Percentiles rank a stretch among this genome's conserved stretches.
These are phyloP conservation scores for Eupithecia tripunctaria DNA, from an alignment of 2,888 invertebrate species.

Conservation along the genomic window DNA sequence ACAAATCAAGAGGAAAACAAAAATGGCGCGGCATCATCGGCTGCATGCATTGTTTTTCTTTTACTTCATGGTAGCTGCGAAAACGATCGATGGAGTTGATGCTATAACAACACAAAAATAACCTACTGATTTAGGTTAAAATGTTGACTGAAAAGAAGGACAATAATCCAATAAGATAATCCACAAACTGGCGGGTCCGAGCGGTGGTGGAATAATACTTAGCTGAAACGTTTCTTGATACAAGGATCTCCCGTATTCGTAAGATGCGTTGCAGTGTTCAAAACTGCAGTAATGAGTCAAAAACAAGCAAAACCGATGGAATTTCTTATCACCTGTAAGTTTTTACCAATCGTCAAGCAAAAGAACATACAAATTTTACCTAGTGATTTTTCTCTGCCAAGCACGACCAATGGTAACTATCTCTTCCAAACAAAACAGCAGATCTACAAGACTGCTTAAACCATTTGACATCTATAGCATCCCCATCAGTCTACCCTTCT, in stretches of 20 bases:
- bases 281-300: constrained; percentile 71
- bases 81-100: background rate
- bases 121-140: background rate
- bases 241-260: background rate
- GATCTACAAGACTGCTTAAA: background rate
- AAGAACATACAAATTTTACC: background rate
- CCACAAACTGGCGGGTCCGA: background rate
- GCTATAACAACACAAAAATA: background rate
- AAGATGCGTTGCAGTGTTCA: constrained; percentile 73
- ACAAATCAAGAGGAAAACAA: background rate
- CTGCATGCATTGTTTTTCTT: constrained; percentile 5
- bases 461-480: background rate
- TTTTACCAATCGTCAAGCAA: background rate
- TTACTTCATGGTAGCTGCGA: background rate
- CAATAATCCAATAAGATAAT: constrained; percentile 5
- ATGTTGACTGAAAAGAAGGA: constrained; percentile 18
- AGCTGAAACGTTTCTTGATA: background rate
- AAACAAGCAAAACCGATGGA: constrained; percentile 66
- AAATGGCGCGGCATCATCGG: constrained; percentile 1
- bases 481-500: background rate
- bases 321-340: constrained; percentile 77
- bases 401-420: background rate
- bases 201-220: background rate
- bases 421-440: background rate
- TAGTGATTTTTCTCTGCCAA: background rate